Evolutionary conservation across 2,888 invertebrate species (phyloP), one percentile per base, ranked within the genome.

Genomic region (Conops quadrifasciatus): DNA sequence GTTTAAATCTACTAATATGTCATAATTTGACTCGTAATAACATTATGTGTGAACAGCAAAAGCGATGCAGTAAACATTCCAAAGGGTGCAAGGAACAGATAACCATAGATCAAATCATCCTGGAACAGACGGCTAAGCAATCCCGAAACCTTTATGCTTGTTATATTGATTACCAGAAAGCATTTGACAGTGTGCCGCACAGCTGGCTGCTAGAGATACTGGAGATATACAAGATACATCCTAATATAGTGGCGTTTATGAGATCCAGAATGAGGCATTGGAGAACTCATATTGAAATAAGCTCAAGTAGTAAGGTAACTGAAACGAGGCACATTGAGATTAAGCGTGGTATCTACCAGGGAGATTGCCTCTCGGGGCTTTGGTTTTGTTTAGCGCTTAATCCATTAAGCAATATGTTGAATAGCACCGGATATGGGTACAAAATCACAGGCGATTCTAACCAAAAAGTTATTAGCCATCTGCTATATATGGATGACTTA

Each of bases 141-240:
- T 24, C 9, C 16, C 67, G 21, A 24, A 71, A 67, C 19, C 16
- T 60, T 36, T 11, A 60, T 30, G 15, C 51, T 1, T 65, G 71
- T 21, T 73, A 58, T 47, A 70, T 72, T 28, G 74, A 74, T n/a
- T 72, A 74, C 51, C 67, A 69, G 43, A 69, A 74, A n/a, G 72
- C 69, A 2, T 74, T 71, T 59, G 71, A 71, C 43, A 74, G 69
- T 24, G 58, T 72, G 5, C 69, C 74, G 13, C 67, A 74, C 24
- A 67, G 51, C 30, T 71, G 69, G 58, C 24, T 74, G 67, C 49
- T 72, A 21, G 67, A 71, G 26, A 51, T 60, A n/a, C 28, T 74
- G 16, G 45, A 67, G 11, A 71, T 74, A 1, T 66, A 71, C 51
- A 62, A 62, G 19, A 53, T 74, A 13, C n/a, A 72, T 19, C 43